Evolutionary conservation across 2,888 invertebrate genomes (phyloP).

Genomic region (Lathronympha strigana): DNA sequence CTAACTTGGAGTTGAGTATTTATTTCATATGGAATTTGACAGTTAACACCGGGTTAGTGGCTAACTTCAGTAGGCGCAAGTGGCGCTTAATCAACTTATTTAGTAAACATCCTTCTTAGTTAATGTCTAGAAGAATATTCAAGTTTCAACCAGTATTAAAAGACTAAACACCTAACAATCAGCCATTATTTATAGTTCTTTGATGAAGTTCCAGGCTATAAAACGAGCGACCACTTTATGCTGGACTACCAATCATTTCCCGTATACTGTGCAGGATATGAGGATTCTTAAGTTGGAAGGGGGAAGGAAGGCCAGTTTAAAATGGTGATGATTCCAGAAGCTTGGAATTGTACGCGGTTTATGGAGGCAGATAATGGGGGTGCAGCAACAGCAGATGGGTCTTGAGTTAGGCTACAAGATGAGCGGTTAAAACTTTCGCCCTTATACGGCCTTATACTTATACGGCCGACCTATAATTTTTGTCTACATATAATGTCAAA

Average conservation of each 20-base stretch:
- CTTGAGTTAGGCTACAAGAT: conserved; percentile 27
- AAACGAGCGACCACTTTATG: conserved; percentile 26
- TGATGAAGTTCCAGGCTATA: conserved; percentile 36
- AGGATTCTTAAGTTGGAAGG: not conserved
- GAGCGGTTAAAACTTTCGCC: conserved; percentile 1
- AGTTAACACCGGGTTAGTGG: no score
- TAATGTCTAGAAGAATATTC: not conserved
- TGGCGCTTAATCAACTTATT: conserved; percentile 5
- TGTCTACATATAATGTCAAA: no score
- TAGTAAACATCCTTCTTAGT: not conserved
- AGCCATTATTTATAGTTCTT: conserved; percentile 39
- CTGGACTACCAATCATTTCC: conserved; percentile 10
- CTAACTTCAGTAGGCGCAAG: no score
- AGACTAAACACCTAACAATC: conserved; percentile 29
- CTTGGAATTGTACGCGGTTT: conserved; percentile 42
- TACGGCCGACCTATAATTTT: no score
- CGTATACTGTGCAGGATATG: conserved; percentile 2
- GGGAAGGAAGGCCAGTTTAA: conserved; percentile 28
- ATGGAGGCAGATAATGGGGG: conserved; percentile 43
- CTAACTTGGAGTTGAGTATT: no score
- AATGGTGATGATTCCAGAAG: conserved; percentile 39
- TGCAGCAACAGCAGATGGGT: conserved; percentile 42
- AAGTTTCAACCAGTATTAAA: conserved; percentile 17
- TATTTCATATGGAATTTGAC: no score
- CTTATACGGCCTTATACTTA: not conserved